These are phyloP conservation scores for Battus philenor DNA, from an alignment of 1,140 invertebrate genomes.

Conservation along the genomic window DNA sequence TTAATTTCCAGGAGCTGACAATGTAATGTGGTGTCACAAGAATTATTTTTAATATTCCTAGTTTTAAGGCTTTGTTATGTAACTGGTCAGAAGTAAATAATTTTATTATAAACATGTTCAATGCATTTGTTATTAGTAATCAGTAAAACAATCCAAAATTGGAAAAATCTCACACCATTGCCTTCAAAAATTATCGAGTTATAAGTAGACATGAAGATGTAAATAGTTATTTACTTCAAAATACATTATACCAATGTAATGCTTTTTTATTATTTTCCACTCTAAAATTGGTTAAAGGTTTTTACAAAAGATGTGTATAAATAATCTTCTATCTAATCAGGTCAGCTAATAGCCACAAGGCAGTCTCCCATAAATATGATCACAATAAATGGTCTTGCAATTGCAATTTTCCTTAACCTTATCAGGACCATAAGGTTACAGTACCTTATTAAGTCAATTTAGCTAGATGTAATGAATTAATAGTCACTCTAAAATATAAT, in stretches of 20 bases:
- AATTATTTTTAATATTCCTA: slow-evolving; percentile 46
- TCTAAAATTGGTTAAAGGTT: too few species aligned
- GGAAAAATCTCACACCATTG: background rate
- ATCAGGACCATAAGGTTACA: too few species aligned
- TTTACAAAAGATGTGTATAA: too few species aligned
- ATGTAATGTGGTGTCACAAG: slow-evolving; percentile 52
- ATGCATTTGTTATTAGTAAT: slow-evolving; percentile 3
- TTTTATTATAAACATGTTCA: background rate
- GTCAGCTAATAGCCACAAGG: too few species aligned
- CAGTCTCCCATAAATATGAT: too few species aligned
- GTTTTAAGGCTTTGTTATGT: slow-evolving; percentile 44
- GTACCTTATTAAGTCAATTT: too few species aligned
- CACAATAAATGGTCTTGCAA: too few species aligned
- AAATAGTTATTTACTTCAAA: slow-evolving; percentile 52
- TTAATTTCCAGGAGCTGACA: slow-evolving; percentile 55
- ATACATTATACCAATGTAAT: slow-evolving; percentile 25
- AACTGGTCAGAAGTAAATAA: background rate
- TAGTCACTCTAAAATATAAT: too few species aligned
- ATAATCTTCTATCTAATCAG: too few species aligned
- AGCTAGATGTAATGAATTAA: too few species aligned
- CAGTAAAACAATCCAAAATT: slow-evolving; percentile 18
- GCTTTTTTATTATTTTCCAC: background rate
- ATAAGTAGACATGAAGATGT: slow-evolving; percentile 39
- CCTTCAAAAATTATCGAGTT: background rate
- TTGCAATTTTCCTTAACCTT: too few species aligned